Percentiles rank a stretch among this genome's conserved stretches.
Conservation (phyloP, 2,888 invertebrate genomes). For the Lobophora halterata region DNA sequence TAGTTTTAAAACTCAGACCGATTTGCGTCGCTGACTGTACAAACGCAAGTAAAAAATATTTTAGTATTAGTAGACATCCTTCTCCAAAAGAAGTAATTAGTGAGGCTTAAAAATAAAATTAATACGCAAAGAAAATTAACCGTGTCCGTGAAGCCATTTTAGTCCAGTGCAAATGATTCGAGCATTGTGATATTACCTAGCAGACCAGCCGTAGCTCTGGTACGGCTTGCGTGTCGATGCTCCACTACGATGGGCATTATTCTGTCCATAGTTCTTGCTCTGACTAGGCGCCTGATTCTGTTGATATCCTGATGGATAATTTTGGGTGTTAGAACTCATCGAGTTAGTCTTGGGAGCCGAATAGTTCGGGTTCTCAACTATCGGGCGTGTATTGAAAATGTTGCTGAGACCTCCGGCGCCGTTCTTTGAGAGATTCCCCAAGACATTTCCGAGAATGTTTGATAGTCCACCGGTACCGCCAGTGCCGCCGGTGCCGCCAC, state of each 20-base stretch:
- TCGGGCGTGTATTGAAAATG: conserved; percentile 67
- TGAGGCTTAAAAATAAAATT: conserved; percentile 13
- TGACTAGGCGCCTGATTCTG: conserved; percentile 53
- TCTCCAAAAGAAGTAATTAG: conserved; percentile 3
- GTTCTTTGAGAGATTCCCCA: conserved; percentile 61
- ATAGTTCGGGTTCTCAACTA: conserved; percentile 71
- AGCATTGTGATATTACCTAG: conserved; percentile 63
- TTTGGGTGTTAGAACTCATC: conserved; percentile 62
- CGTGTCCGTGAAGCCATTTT: conserved; percentile 23
- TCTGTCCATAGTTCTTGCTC: conserved; percentile 62
- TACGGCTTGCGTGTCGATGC: conserved; percentile 62
- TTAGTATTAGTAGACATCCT: no score
- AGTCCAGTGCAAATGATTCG: conserved; percentile 20
- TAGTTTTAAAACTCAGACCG: no score
- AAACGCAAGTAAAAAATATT: conserved; percentile 2
- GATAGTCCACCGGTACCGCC: conserved; percentile 48
- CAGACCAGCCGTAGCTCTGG: conserved; percentile 66
- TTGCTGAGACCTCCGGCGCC: conserved; percentile 63
- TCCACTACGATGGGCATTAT: conserved; percentile 47
- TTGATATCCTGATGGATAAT: conserved; percentile 67
- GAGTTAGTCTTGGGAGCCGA: conserved; percentile 61
- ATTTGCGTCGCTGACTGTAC: no score
- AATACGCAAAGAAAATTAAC: conserved; percentile 19
- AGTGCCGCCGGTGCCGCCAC: conserved; percentile 39
- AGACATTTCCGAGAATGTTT: conserved; percentile 64